Percentiles rank a stretch among this genome's conserved stretches.
Evolutionary conservation across 2,797 vertebrate species (phyloP).

Genomic region (Falco columbarius): DNA sequence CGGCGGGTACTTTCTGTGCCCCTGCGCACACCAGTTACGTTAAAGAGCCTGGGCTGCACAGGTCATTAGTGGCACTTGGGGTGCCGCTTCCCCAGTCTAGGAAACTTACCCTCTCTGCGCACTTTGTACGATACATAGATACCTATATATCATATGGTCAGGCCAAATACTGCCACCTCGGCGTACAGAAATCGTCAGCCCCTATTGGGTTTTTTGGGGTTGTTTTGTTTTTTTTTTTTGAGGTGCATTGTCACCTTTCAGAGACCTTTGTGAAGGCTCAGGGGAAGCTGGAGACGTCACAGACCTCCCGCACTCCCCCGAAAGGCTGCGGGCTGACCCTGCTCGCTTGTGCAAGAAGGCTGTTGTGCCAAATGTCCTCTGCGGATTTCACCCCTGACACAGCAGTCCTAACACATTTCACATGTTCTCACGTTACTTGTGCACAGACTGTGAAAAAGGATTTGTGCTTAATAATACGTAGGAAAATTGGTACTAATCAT

Average conservation of each 20-base stretch:
- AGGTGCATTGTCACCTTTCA: neutral
- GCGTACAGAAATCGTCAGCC: neutral
- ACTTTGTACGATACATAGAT: neutral
- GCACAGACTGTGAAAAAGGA: neutral
- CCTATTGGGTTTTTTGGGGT: accelerated
- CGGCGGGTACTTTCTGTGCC: neutral
- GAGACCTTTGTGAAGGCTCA: neutral
- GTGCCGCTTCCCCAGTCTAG: neutral
- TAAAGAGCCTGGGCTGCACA: neutral
- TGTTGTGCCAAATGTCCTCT: neutral
- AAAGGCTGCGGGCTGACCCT: neutral
- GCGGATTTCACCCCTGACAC: neutral
- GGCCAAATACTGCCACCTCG: neutral
- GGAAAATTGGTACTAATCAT: neutral
- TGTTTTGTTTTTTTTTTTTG: too few species aligned
- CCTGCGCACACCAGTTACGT: neutral
- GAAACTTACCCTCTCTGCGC: neutral
- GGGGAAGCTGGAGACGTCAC: accelerated
- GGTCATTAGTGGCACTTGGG: neutral
- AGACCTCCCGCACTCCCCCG: accelerated
- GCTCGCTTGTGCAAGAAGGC: neutral
- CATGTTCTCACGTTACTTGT: accelerated
- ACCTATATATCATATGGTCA: neutral
- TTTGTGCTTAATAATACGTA: neutral
- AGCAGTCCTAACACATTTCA: neutral